Base-by-base conservation (phyloP, 2,888 invertebrate genomes). In the Acrocyrtus sp. region DNA sequence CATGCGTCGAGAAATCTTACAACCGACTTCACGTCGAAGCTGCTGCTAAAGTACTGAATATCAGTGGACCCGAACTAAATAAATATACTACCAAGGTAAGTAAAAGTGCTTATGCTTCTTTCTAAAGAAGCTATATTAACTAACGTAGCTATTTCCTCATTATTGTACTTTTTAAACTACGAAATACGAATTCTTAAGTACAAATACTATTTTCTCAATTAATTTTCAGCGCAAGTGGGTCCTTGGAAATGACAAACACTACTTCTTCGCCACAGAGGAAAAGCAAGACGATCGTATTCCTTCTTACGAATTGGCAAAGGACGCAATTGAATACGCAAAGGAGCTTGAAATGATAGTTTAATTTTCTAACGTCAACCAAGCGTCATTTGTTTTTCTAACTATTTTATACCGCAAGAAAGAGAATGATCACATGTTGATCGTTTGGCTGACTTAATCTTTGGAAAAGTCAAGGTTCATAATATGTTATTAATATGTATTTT, bases 331-430 rank as follows among this genome's bases (percentile, higher is more conserved):
- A 84, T 99, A 99, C 85, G 99, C 98, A 2, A 90, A 93, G 83
- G 98, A 99, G 87, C 88, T 99, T 81, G 98, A 99, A 87, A 98
- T 97, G 96, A 99, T 99, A 87, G 98, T 99, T 75, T 98, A 92
- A 89, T n/a, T n/a, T n/a, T n/a, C n/a, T n/a, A n/a, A n/a, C n/a
- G 76, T 8, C n/a, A n/a, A n/a, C n/a, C n/a, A n/a, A n/a, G n/a
- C n/a, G n/a, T n/a, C n/a, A n/a, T n/a, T n/a, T n/a, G n/a, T n/a
- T n/a, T n/a, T n/a, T n/a, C n/a, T n/a, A n/a, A n/a, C n/a, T n/a
- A n/a, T n/a, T n/a, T n/a, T n/a, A n/a, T n/a, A n/a, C n/a, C n/a
- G n/a, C n/a, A n/a, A n/a, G n/a, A n/a, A n/a, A n/a, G n/a, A n/a
- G n/a, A n/a, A n/a, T n/a, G n/a, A 47, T n/a, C 48, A 47, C 10